phyloP scores from a whole-genome alignment of 2,113 vertebrate species.

The Gadus chalcogrammus region DNA sequence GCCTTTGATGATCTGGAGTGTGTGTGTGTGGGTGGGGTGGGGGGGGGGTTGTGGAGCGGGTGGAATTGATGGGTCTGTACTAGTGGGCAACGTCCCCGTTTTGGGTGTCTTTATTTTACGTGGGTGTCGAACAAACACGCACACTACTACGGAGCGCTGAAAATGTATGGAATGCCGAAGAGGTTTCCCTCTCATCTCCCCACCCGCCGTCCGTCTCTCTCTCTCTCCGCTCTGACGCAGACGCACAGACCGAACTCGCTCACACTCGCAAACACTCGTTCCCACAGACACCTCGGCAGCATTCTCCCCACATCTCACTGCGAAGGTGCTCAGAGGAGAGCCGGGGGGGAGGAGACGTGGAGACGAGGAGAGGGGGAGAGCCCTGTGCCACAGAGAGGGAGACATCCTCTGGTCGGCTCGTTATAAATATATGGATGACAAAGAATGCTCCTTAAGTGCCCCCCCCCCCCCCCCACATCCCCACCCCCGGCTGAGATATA shows the following conservation, averaged over 20 bases:
- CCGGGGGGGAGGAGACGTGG: slow-evolving; percentile 37
- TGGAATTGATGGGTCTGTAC: too few species aligned
- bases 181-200: too few species aligned
- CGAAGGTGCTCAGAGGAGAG: slow-evolving; percentile 43
- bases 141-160: too few species aligned
- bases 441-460: slow-evolving; percentile 55
- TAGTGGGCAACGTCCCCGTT: too few species aligned
- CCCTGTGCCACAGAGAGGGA: not conserved
- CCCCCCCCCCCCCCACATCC: slow-evolving; percentile 13
- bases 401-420: slow-evolving; percentile 57
- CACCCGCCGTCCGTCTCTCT: not conserved
- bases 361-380: slow-evolving; percentile 19
- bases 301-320: slow-evolving; percentile 42
- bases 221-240: slow-evolving; percentile 6
- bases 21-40: slow-evolving; percentile 36
- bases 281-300: not conserved
- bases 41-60: slow-evolving; percentile 28
- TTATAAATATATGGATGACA: slow-evolving; percentile 67
- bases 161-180: too few species aligned
- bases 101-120: too few species aligned
- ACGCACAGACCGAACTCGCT: slow-evolving; percentile 1
- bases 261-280: too few species aligned
- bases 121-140: too few species aligned
- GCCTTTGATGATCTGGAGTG: slow-evolving; percentile 12
- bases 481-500: slow-evolving; percentile 26